phyloP scores from a whole-genome alignment of 2,113 vertebrate species.

The Aphyosemion australe region DNA sequence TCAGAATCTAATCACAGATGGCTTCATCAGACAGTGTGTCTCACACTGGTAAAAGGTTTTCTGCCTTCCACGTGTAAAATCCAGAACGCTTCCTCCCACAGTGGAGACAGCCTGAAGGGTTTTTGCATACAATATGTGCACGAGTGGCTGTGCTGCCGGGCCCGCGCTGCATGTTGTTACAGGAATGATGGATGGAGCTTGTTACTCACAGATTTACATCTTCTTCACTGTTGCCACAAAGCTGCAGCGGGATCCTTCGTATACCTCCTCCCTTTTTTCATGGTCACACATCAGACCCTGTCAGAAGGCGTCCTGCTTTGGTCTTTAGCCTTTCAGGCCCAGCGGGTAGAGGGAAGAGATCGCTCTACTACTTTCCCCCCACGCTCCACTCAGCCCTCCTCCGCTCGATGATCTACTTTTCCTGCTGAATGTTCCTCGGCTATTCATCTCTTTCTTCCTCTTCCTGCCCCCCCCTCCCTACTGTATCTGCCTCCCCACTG shows the following conservation, averaged over 20 bases:
- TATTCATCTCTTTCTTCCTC: constrained; percentile 51
- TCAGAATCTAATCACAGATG: constrained; percentile 67
- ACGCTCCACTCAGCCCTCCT: constrained; percentile 58
- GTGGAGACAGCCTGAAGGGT: constrained; percentile 41
- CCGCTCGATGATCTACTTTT: constrained; percentile 64
- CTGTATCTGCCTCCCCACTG: constrained; percentile 54
- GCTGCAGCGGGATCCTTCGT: constrained; percentile 44
- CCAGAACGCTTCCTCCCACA: constrained; percentile 54
- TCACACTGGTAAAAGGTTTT: constrained; percentile 47
- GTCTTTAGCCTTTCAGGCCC: constrained; percentile 46
- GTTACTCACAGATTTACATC: constrained; percentile 73
- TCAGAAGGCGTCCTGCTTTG: constrained; percentile 39
- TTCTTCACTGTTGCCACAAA: constrained; percentile 58
- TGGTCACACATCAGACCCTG: constrained; percentile 34
- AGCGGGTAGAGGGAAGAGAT: constrained; percentile 6
- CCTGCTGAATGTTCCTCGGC: constrained; percentile 58
- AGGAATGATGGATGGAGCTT: constrained; percentile 71
- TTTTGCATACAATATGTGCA: constrained; percentile 51
- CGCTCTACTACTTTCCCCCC: constrained; percentile 39
- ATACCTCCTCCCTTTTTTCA: constrained; percentile 38
- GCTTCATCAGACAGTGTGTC: constrained; percentile 55
- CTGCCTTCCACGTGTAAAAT: constrained; percentile 50
- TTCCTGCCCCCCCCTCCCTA: constrained; percentile 27
- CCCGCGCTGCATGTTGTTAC: constrained; percentile 40
- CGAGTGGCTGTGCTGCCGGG: constrained; percentile 45